Evolutionary conservation across 2,888 invertebrate species (phyloP).

Genomic region (Dryobotodes eremita): DNA sequence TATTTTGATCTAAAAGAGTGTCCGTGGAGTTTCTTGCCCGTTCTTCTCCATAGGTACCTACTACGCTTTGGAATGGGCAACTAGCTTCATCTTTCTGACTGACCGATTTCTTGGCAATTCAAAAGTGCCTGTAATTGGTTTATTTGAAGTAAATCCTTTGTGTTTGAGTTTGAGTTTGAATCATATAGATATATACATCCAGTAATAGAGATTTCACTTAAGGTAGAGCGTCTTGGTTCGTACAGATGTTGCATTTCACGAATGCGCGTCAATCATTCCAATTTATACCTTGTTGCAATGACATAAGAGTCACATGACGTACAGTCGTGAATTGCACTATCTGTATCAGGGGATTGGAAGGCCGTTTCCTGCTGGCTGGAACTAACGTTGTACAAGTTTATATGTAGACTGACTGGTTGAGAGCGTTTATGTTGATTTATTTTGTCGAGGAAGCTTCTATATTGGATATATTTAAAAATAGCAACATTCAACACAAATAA

Average conservation of each 20-base stretch:
- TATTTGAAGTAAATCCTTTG: too few relatives aligned
- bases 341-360: conserved; percentile 42
- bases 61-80: too few relatives aligned
- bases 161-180: too few relatives aligned
- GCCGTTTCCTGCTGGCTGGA: conserved; percentile 45
- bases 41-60: too few relatives aligned
- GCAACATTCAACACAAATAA: background rate
- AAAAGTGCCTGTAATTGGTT: too few relatives aligned
- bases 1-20: too few relatives aligned
- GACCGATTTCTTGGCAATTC: too few relatives aligned
- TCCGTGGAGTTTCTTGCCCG: too few relatives aligned
- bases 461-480: background rate
- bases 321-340: background rate
- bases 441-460: background rate
- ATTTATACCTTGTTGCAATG: background rate
- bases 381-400: conserved; percentile 50
- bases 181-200: background rate
- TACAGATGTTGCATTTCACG: background rate
- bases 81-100: too few relatives aligned
- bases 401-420: conserved; percentile 27
- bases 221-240: conserved; percentile 39
- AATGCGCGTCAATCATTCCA: background rate
- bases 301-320: background rate
- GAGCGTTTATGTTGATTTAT: conserved; percentile 27
- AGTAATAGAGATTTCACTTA: conserved; percentile 39